Base-by-base conservation (phyloP, 2,888 invertebrate genomes). In the Atethmia centrago region DNA sequence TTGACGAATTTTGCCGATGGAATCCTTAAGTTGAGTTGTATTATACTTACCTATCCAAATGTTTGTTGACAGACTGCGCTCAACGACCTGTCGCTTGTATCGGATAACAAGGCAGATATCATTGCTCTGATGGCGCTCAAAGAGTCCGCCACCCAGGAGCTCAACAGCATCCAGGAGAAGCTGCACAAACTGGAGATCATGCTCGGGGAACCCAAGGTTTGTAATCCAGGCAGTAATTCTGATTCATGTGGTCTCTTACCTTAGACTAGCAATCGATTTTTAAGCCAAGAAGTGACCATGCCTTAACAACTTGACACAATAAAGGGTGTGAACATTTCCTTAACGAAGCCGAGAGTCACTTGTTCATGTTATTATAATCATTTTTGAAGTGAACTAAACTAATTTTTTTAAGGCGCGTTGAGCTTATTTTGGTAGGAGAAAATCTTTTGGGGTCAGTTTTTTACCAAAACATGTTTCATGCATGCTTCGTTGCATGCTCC, bases 181-280 rank as follows among this genome's bases (percentile, higher is more conserved):
- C 78, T 94, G 74, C 65, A 74, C 2, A 45, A 84, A 3, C 85
- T 95, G 9, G 90, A 90, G 5, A 47, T 84, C 0, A 83, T 89
- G n/a, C 89, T 95, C 0, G 96, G 95, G 2, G 95, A 95, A 42
- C 96, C 95, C 0, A 90, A 93, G 93, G 95, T 94, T 71, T 14
- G 72, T 28, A 28, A 28, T 28, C 25, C 31, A 36, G 21, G 31
- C 49, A 49, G 28, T 45, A 3, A 45, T 45, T 28, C 19, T 62
- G 25, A 45, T 28, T 8, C 45, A 45, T 28, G 25, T 28, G 42
- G 12, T 61, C 16, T 25, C 12, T n/a, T 25, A 61, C 40, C 5
- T 12, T 58, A 31, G 31, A 58, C 14, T n/a, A 36, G 36, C n/a
- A n/a, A 36, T 36, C 25, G 25, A 42, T 42, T 25, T n/a, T 16